Base-by-base conservation (phyloP, 30 jellyfish, hydroid and myxozoan genomes). In the Aurelia aurita complex sp. Pacific region DNA sequence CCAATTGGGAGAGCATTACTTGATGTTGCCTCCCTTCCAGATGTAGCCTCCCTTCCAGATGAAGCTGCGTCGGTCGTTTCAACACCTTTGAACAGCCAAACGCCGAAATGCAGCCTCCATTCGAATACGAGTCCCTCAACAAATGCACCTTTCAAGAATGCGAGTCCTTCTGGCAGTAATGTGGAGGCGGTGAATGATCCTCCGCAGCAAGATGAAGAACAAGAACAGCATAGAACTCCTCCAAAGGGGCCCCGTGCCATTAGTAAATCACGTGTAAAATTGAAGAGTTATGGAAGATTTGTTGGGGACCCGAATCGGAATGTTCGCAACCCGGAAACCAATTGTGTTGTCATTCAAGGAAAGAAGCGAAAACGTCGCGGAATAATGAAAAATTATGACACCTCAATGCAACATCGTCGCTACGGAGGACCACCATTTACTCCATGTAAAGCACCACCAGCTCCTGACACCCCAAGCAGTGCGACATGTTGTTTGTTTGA, bases 371-470 rank as follows among this genome's bases (percentile, higher is more conserved):
- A 51, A 36, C 74, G 67, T 59, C 70, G 65, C 3, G 64, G 76
- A 10, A 82, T 72, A 29, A 7, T 34, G 15, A 84, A 73, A 42
- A 64, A 66, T 53, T 46, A 62, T 4, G 76, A 73, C 73, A 0
- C 32, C 12, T 9, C 74, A 14, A 57, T 73, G 75, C 77, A 40
- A 5, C 75, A 82, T 73, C 73, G 97, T 52, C 85, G 96, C 46
- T 85, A 88, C 67, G 98, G 97, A 18, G 98, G 98, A 46, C 98
- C 97, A 16, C 99, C 97, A 1, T 94, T 94, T 77, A 69, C 63
- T 38, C 97, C 99, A 2, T 73, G 94, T 68, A 74, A 83, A 57
- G 81, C 94, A 12, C 99, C 99, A 29, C 99, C 99, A 34, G 83
- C 92, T 36, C 87, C 90, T 1, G 68, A 89, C 67, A 87, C 97